Percentiles rank a stretch among this genome's conserved stretches.
phyloP scores from a whole-genome alignment of 2,797 vertebrate species.

The Epinephelus coioides region DNA sequence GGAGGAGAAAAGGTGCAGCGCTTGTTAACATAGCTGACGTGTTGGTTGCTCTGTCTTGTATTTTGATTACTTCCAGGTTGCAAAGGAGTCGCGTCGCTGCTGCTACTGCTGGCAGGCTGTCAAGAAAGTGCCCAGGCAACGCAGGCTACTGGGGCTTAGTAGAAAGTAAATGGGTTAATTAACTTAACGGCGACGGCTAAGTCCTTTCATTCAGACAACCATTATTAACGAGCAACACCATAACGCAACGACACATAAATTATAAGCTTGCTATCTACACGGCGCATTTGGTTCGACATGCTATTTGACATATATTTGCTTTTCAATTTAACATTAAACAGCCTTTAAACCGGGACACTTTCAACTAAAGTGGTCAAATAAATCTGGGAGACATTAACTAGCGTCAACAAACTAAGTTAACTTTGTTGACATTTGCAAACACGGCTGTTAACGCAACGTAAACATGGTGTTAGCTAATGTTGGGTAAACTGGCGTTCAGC shows the following conservation, averaged over 20 bases:
- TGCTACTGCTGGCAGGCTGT: conserved; percentile 24
- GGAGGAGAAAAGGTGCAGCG: conserved; percentile 41
- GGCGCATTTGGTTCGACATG: background rate
- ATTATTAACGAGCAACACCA: background rate
- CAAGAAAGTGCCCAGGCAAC: conserved; percentile 26
- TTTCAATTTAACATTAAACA: background rate
- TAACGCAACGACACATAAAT: too few species aligned
- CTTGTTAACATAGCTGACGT: conserved; percentile 74
- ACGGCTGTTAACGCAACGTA: conserved; percentile 35
- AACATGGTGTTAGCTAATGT: conserved; percentile 30
- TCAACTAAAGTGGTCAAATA: background rate
- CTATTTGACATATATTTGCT: background rate
- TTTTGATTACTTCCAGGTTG: conserved; percentile 16
- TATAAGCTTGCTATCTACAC: background rate
- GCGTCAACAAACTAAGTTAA: conserved; percentile 1
- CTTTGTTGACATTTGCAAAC: conserved; percentile 41
- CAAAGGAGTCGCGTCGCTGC: conserved; percentile 7
- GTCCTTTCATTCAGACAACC: background rate
- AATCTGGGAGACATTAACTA: background rate
- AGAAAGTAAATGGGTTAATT: too few species aligned
- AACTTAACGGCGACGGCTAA: too few species aligned
- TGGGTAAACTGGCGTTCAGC: background rate
- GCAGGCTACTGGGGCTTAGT: background rate
- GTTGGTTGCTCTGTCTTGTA: conserved; percentile 11
- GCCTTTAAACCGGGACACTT: background rate